Percentiles rank a stretch among this genome's conserved stretches.
phyloP scores from a whole-genome alignment of 2,888 invertebrate genomes.

The Anarsia innoxiella region DNA sequence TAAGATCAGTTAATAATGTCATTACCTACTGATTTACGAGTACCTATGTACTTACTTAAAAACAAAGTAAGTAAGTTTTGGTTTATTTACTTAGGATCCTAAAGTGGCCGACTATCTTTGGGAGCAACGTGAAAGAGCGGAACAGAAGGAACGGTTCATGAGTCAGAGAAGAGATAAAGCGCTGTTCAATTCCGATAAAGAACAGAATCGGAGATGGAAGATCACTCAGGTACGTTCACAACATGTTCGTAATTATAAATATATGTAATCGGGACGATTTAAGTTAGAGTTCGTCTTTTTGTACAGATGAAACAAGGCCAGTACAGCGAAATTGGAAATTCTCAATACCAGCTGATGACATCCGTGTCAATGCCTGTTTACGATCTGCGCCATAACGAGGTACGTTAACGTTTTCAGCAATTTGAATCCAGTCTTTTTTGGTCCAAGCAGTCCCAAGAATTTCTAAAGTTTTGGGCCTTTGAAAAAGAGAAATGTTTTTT shows the following conservation, averaged over 20 bases:
- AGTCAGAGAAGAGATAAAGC: slow-evolving; percentile 77
- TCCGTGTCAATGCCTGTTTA: slow-evolving; percentile 96
- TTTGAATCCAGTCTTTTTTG: neutral
- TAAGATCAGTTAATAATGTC: neutral
- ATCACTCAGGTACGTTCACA: slow-evolving; percentile 49
- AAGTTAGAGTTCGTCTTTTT: too few species aligned
- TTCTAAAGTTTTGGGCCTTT: slow-evolving; percentile 17
- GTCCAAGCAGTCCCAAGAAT: slow-evolving; percentile 1
- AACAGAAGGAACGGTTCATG: slow-evolving; percentile 84
- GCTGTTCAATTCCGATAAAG: slow-evolving; percentile 77
- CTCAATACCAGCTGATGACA: slow-evolving; percentile 89
- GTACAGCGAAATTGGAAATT: slow-evolving; percentile 74
- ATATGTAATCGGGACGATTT: neutral
- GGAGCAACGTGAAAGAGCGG: slow-evolving; percentile 87
- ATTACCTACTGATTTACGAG: slow-evolving; percentile 5
- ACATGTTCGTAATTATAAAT: neutral
- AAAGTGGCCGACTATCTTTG: slow-evolving; percentile 94
- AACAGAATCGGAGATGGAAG: slow-evolving; percentile 77
- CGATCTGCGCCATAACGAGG: slow-evolving; percentile 89
- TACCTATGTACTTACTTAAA: too few species aligned
- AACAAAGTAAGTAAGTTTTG: too few species aligned
- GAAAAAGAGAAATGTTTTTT: slow-evolving; percentile 20
- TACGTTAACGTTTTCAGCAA: slow-evolving; percentile 56
- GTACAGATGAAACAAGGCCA: slow-evolving; percentile 77
- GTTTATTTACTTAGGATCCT: too few species aligned